phyloP scores from a whole-genome alignment of 2,113 vertebrate genomes.

The Cyprinus carpio region DNA sequence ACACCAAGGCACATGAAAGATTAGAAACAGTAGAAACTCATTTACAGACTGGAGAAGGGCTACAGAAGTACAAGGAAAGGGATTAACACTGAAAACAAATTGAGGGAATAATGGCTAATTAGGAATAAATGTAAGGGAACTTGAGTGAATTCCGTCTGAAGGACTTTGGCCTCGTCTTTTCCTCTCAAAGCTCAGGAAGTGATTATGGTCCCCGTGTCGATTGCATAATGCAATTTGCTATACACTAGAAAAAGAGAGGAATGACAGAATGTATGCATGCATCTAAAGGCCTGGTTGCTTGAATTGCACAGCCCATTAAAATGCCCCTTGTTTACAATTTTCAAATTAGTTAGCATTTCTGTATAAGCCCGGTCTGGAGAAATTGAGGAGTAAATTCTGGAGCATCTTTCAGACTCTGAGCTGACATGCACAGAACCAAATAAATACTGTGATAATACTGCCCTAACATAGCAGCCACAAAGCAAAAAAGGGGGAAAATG shows the following conservation, averaged over 20 bases:
- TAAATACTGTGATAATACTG: not conserved
- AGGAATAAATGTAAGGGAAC: not conserved
- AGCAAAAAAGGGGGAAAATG: not conserved
- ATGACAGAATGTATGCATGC: not conserved
- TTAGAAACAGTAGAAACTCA: constrained; percentile 33
- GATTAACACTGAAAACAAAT: constrained; percentile 15
- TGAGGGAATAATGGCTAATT: not conserved
- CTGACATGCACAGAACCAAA: constrained; percentile 6
- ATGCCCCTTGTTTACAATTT: not conserved
- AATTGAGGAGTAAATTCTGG: not conserved
- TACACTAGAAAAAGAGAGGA: not conserved
- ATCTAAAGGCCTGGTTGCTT: not conserved
- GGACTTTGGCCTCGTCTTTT: not conserved
- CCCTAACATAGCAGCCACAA: not conserved
- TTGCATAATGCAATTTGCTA: not conserved
- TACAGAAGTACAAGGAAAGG: constrained; percentile 38
- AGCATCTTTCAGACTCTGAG: not conserved
- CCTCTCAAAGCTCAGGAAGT: not conserved
- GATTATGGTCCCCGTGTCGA: not conserved
- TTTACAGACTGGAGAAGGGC: constrained; percentile 17
- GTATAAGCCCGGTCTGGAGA: not conserved
- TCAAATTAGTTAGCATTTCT: not conserved
- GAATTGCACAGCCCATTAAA: not conserved
- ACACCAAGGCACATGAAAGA: constrained; percentile 62
- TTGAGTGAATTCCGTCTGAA: not conserved